Evolutionary conservation across 1,140 invertebrate species (phyloP).

Genomic region (Atta cephalotes): DNA sequence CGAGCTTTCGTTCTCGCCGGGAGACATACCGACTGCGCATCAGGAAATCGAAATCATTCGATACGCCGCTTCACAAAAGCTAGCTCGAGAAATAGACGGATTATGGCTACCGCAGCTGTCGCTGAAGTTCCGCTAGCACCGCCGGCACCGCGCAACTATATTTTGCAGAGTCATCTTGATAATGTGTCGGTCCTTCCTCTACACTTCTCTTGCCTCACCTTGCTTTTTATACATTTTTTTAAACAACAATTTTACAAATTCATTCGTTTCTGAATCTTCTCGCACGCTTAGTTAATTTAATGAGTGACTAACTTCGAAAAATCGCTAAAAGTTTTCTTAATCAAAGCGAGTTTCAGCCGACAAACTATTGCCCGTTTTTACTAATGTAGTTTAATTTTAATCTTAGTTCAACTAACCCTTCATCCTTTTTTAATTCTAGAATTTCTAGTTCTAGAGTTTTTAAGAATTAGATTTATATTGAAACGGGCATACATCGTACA

Average conservation of each 20-base stretch:
- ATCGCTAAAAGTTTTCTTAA: background rate
- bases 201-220: background rate
- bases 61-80: conserved; percentile 22
- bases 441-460: too few relatives aligned
- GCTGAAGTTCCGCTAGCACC: conserved; percentile 28
- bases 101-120: conserved; percentile 61
- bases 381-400: too few relatives aligned
- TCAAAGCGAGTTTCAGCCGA: background rate
- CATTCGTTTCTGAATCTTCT: background rate
- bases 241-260: conserved; percentile 34
- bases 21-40: background rate
- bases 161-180: conserved; percentile 53
- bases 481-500: background rate
- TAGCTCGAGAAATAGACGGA: conserved; percentile 50
- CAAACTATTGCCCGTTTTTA: background rate
- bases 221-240: conserved; percentile 13
- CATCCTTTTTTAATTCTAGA: too few relatives aligned
- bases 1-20: conserved; percentile 22
- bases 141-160: conserved; percentile 31
- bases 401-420: too few relatives aligned
- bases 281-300: background rate
- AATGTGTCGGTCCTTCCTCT: conserved; percentile 7
- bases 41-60: conserved; percentile 47
- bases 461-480: too few relatives aligned
- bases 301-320: background rate